phyloP scores from a whole-genome alignment of 2,113 vertebrate genomes.

The Ameiurus melas region DNA sequence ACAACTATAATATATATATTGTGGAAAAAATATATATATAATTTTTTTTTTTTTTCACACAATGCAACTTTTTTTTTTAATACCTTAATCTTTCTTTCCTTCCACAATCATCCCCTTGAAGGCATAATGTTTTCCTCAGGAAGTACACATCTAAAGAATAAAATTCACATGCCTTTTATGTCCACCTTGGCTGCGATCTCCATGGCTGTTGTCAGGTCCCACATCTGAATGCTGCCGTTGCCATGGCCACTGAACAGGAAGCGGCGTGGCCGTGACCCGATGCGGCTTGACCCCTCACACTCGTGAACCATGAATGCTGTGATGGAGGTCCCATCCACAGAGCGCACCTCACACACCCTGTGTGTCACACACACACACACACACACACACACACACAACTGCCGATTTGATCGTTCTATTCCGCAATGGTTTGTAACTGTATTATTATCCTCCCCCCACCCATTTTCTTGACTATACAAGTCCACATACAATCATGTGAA shows the following conservation, averaged over 20 bases:
- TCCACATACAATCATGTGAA: not conserved
- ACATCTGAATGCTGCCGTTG: constrained; percentile 91
- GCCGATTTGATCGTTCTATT: not conserved
- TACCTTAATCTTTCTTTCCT: not conserved
- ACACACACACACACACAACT: not conserved
- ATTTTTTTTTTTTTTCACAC: not conserved
- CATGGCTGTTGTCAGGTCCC: constrained; percentile 91
- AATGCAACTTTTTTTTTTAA: not conserved
- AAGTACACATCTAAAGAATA: not conserved
- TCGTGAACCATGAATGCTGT: constrained; percentile 88
- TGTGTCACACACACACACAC: not conserved
- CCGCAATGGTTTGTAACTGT: not conserved
- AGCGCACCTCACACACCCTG: constrained; percentile 86
- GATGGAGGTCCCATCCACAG: constrained; percentile 81
- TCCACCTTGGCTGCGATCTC: constrained; percentile 79
- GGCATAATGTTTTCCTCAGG: not conserved
- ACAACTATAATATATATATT: too few relatives aligned
- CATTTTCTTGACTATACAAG: not conserved
- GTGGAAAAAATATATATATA: too few relatives aligned
- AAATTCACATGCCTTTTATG: constrained; percentile 52
- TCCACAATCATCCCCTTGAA: not conserved
- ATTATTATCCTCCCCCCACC: too few relatives aligned
- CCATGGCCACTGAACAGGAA: constrained; percentile 88
- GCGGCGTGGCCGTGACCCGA: constrained; percentile 81
- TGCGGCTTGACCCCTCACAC: constrained; percentile 87